Conservation (phyloP, 2,797 vertebrate genomes). For the Cyprinodon diabolis region DNA sequence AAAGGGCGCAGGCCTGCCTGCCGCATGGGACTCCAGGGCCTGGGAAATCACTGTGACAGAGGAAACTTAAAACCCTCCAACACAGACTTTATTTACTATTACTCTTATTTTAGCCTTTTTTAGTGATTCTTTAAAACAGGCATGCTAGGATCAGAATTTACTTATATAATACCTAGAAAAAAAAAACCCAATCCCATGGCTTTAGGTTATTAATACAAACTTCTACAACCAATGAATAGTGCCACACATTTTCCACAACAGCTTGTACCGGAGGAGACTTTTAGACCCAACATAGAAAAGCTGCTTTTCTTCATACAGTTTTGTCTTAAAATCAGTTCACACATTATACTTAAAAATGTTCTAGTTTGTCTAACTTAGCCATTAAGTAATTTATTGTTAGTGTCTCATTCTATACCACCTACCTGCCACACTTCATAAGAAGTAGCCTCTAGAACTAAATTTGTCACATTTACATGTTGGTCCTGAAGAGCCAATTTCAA, state of each 20-base stretch:
- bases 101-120: constrained; percentile 8
- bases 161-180: background rate
- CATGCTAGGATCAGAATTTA: background rate
- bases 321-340: background rate
- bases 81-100: constrained; percentile 17
- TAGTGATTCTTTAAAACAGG: constrained; percentile 7
- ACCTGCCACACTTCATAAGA: background rate
- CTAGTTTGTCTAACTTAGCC: background rate
- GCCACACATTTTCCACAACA: background rate
- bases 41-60: constrained; percentile 76
- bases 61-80: constrained; percentile 22
- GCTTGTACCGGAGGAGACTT: background rate
- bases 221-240: background rate
- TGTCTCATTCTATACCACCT: background rate
- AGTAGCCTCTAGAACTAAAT: background rate
- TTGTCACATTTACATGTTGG: background rate
- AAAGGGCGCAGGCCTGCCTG: constrained; percentile 67
- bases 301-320: background rate
- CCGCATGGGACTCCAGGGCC: constrained; percentile 63
- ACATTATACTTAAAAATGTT: no score
- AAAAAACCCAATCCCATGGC: background rate
- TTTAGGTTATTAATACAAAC: background rate
- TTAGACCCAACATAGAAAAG: background rate
- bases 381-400: background rate
- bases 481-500: background rate